Evolutionary conservation across 2,113 vertebrate species (phyloP).

Genomic region (Vombatus ursinus): DNA sequence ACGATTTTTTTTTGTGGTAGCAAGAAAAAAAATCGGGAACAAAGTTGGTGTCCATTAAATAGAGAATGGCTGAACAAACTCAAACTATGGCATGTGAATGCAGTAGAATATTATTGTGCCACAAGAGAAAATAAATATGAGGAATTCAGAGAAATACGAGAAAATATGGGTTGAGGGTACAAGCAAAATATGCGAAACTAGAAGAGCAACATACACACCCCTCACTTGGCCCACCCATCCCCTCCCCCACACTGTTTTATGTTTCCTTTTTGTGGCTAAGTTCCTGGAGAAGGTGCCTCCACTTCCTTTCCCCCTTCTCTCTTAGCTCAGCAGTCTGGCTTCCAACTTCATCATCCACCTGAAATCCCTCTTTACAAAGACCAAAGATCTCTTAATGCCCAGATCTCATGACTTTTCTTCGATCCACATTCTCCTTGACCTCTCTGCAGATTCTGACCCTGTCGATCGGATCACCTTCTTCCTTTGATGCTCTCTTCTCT

Average conservation of each 20-base stretch:
- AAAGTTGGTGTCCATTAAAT: neutral
- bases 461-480: neutral
- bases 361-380: neutral
- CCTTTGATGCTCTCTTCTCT: neutral
- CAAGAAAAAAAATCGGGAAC: neutral
- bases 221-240: neutral
- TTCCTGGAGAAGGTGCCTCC: too few species aligned
- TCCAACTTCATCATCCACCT: neutral
- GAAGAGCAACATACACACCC: neutral
- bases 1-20: neutral
- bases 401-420: neutral
- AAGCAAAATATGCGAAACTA: neutral
- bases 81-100: neutral
- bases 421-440: neutral
- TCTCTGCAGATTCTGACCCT: neutral
- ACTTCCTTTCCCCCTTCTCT: neutral
- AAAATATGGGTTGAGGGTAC: neutral
- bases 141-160: neutral
- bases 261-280: too few species aligned
- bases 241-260: neutral
- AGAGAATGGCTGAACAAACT: neutral
- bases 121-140: neutral
- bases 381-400: neutral
- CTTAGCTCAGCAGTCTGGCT: neutral
- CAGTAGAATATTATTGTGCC: neutral